These are phyloP conservation scores for Stomatorhinus ivindoensis DNA, from an alignment of 2,113 vertebrate species.

Conservation along the genomic window DNA sequence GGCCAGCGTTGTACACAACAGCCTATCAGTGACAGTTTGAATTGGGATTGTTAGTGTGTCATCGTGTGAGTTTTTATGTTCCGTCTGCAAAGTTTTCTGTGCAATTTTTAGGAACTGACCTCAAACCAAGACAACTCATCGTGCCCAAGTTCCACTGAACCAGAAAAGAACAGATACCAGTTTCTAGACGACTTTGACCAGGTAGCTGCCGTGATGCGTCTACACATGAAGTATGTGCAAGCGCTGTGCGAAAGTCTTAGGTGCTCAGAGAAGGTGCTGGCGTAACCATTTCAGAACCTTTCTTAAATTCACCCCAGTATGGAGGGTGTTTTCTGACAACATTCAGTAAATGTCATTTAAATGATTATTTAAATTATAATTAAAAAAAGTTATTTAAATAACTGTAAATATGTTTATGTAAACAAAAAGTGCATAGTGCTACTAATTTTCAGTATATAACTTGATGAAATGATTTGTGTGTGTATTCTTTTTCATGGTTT, in stretches of 20 bases:
- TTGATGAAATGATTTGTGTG: too few species aligned
- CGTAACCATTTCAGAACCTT: neutral
- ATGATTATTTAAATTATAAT: neutral
- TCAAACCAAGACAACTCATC: constrained; percentile 26
- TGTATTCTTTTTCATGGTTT: neutral
- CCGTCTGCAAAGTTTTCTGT: neutral
- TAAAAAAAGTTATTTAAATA: neutral
- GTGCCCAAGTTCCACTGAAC: constrained; percentile 41
- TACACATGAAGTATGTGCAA: neutral
- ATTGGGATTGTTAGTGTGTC: neutral
- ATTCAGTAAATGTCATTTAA: neutral
- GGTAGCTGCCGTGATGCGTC: constrained; percentile 29
- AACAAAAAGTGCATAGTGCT: too few species aligned
- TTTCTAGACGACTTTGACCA: constrained; percentile 49
- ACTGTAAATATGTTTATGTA: neutral
- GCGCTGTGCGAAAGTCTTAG: neutral
- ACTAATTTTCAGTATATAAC: neutral
- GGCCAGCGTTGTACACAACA: neutral
- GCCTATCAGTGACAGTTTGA: neutral
- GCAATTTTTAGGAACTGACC: constrained; percentile 34
- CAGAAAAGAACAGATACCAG: constrained; percentile 40
- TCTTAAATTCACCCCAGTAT: neutral
- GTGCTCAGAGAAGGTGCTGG: neutral
- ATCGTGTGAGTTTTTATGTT: neutral
- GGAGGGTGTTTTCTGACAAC: neutral